Base-by-base conservation (phyloP, 2,113 vertebrate species). In the Nothobranchius kuhntae region DNA sequence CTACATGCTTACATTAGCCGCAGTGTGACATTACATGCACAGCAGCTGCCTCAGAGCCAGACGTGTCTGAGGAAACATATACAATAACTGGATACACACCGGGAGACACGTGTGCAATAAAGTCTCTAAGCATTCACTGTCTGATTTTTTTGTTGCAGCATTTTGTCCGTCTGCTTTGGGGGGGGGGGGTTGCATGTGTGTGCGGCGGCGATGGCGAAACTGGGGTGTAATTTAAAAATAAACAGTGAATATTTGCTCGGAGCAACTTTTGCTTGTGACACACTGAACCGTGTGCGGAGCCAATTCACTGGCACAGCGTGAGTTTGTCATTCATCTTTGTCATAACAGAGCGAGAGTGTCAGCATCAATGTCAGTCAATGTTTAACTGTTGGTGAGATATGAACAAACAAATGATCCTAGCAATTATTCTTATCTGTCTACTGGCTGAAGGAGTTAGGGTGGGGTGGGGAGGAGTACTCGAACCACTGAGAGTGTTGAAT, bases 241-340 rank as follows among this genome's bases (percentile, higher is more conserved):
- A 90, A 87, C 69, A 73, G 77, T 40, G 71, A 86, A 84, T 85
- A 85, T 83, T 86, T 89, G 77, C 85, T 85, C 54, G 30, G 67
- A 87, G 84, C 69, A 69, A 80, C 68, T 76, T 87, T 80, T 73
- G 75, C 63, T 80, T 78, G 78, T 83, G 80, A 75, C 90, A 89
- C 44, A 86, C 88, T 76, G 87, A 67, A 88, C 61, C 30, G 87
- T 82, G 83, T 54, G 70, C 75, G 15, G 82, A 82, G 85, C 71
- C 79, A 75, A 89, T 86, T 85, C 81, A 71, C 77, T 48, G 59
- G 72, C 89, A 51, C 88, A 87, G 87, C 78, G 17, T 76, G 90
- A 82, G 81, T 78, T 64, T 57, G 82, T 84, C 80, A 89, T 89
- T 89, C 82, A 87, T 86, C 82, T 87, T 60, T 66, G 82, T 81